Percentiles rank a stretch among this genome's conserved stretches.
Evolutionary conservation across 1,140 invertebrate species (phyloP).

Genomic region (Leptoteleia sp.): DNA sequence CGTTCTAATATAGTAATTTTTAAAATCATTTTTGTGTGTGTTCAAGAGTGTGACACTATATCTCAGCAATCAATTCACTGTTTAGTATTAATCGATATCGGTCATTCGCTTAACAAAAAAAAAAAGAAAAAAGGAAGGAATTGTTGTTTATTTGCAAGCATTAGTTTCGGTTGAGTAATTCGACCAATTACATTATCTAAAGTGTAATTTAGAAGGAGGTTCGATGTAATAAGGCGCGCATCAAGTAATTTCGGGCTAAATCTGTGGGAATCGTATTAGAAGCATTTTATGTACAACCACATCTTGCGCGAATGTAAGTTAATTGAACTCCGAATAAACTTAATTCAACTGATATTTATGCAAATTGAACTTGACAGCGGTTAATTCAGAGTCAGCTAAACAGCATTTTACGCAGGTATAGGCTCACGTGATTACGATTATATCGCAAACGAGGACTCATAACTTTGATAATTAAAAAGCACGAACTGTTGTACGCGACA

Average conservation of each 20-base stretch:
- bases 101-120: too few species aligned
- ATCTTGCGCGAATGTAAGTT: slow-evolving; percentile 53
- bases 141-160: not conserved
- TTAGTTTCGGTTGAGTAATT: slow-evolving; percentile 13
- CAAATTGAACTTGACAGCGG: slow-evolving; percentile 42
- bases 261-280: slow-evolving; percentile 28
- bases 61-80: too few species aligned
- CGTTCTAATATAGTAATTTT: too few species aligned
- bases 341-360: slow-evolving; percentile 42
- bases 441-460: slow-evolving; percentile 8
- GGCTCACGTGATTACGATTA: slow-evolving; percentile 43
- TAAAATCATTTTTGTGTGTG: too few species aligned
- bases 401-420: slow-evolving; percentile 24
- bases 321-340: slow-evolving; percentile 48
- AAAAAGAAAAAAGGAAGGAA: not conserved
- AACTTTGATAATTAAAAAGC: slow-evolving; percentile 28
- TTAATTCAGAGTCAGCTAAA: slow-evolving; percentile 40
- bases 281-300: slow-evolving; percentile 36
- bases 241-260: slow-evolving; percentile 32
- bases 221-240: slow-evolving; percentile 27
- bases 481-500: not conserved
- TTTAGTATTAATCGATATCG: too few species aligned
- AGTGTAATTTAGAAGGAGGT: slow-evolving; percentile 23
- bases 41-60: too few species aligned
- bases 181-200: slow-evolving; percentile 22